Evolutionary conservation across 2,888 invertebrate genomes (phyloP).

Genomic region (Amphiduros pacificus): DNA sequence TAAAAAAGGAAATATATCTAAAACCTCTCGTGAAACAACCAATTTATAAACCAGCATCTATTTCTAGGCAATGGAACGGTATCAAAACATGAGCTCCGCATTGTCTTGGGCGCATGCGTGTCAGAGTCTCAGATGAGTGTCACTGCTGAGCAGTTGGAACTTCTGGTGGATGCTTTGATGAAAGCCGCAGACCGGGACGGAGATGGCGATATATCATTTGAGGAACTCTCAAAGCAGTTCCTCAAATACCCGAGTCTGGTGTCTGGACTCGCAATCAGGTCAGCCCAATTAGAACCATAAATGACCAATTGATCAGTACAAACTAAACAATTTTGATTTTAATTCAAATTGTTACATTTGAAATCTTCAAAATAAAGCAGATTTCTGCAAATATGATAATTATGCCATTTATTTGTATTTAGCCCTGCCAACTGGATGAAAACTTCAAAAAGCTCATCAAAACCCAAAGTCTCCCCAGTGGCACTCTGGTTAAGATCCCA

Average conservation of each 20-base stretch:
- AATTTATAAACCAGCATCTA: neutral
- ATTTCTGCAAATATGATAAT: no score
- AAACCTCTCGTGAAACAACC: no score
- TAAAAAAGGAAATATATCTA: no score
- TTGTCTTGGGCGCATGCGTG: slow-evolving; percentile 8
- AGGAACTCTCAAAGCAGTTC: slow-evolving; percentile 9
- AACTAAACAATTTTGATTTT: no score
- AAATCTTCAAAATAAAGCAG: no score
- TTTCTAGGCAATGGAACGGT: slow-evolving; percentile 2
- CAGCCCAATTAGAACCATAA: neutral
- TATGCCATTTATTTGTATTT: no score
- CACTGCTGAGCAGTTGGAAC: neutral
- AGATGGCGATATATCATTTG: slow-evolving; percentile 3
- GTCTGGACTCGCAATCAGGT: slow-evolving; percentile 8
- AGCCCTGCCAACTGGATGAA: slow-evolving; percentile 11
- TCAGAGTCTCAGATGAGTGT: slow-evolving; percentile 2
- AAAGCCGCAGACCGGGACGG: slow-evolving; percentile 8
- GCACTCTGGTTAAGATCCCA: no score
- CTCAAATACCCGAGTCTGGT: slow-evolving; percentile 8
- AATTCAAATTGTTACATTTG: no score
- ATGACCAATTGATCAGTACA: no score
- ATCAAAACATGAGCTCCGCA: slow-evolving; percentile 1
- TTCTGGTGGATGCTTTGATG: slow-evolving; percentile 5
- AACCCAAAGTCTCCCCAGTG: neutral
- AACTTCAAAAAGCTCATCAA: neutral